Evolutionary conservation across 1,140 invertebrate genomes (phyloP).

Genomic region (Drosophila guanche): DNA sequence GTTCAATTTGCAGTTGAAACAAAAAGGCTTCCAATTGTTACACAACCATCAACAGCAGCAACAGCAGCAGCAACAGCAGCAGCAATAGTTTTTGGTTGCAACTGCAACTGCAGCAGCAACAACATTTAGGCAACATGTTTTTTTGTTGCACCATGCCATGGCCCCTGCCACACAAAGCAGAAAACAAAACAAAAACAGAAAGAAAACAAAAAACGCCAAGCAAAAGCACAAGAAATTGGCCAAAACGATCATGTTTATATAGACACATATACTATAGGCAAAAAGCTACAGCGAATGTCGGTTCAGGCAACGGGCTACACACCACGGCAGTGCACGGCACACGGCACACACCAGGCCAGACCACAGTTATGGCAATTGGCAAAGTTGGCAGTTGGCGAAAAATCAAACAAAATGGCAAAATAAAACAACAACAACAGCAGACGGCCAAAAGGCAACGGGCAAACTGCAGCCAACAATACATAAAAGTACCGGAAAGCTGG

Average conservation of each 20-base stretch:
- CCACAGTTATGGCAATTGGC: slow-evolving; percentile 68
- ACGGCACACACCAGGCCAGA: not conserved
- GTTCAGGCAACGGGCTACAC: slow-evolving; percentile 13
- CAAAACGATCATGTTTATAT: slow-evolving; percentile 77
- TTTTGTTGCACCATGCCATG: slow-evolving; percentile 26
- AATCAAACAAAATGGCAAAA: slow-evolving; percentile 68
- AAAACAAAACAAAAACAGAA: slow-evolving; percentile 15
- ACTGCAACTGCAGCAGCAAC: slow-evolving; percentile 38
- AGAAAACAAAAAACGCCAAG: slow-evolving; percentile 13
- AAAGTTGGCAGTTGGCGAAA: slow-evolving; percentile 62
- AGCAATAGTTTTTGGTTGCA: slow-evolving; percentile 20
- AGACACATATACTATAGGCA: slow-evolving; percentile 69
- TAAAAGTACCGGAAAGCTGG: not conserved
- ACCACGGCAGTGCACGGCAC: too few relatives aligned
- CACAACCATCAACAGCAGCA: slow-evolving; percentile 49
- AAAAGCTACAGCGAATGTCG: slow-evolving; percentile 17
- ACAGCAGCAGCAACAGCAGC: slow-evolving; percentile 14
- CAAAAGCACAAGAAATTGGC: slow-evolving; percentile 65
- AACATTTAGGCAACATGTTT: slow-evolving; percentile 65
- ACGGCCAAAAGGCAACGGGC: slow-evolving; percentile 45
- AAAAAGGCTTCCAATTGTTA: slow-evolving; percentile 62
- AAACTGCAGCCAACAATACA: slow-evolving; percentile 38
- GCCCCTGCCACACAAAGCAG: slow-evolving; percentile 31
- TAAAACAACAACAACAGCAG: slow-evolving; percentile 33
- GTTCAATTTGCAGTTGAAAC: slow-evolving; percentile 30